Evolutionary conservation across 2,797 vertebrate genomes (phyloP), one percentile per base, ranked within the genome.

Genomic region (Enteromius radiatus): DNA sequence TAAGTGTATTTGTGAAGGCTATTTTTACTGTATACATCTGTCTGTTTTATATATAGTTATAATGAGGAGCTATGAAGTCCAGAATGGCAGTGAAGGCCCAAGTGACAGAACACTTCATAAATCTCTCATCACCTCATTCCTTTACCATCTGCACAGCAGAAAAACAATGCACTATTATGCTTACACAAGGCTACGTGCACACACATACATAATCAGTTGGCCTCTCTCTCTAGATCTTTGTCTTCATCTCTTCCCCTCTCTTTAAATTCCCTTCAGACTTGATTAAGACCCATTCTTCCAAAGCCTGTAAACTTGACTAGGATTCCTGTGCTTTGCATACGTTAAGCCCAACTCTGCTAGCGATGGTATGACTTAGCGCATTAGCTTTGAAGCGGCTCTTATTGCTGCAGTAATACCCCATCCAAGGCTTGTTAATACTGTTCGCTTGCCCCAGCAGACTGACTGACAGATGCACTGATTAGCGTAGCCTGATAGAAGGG

Each of bases 381-480:
- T 76, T 68, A 75, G 71, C 87, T 88, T 85, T 86, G 85, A 86
- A 87, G 86, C 77, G 70, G 70, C 80, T 75, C 80, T 82, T 82
- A 82, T 82, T 82, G 61, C 80, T 82, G 65, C 86, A 87, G 84
- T 88, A 84, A 74, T 88, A 88, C 84, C 89, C 90, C 85, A 89
- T 81, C 88, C 86, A 85, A 85, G 89, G 85, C 84, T 86, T 87
- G 84, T 89, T 92, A 92, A 93, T 88, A 91, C 91, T 88, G 90
- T 90, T 90, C 85, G 87, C 89, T 83, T 59, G 74, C 74, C 74
- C 69, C 87, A 63, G 64, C 26, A 83, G 81, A 69, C 81, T 92
- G 92, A 94, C 90, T 92, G 92, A 89, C 91, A 92, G 90, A 73
- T 73, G 86, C 87, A 88, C 88, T 91, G 92, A 94, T 92, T 93